Percentiles rank a stretch among this genome's conserved stretches.
These are phyloP conservation scores for Heteromyza rotundicornis DNA, from an alignment of 2,888 invertebrate genomes.

Conservation along the genomic window DNA sequence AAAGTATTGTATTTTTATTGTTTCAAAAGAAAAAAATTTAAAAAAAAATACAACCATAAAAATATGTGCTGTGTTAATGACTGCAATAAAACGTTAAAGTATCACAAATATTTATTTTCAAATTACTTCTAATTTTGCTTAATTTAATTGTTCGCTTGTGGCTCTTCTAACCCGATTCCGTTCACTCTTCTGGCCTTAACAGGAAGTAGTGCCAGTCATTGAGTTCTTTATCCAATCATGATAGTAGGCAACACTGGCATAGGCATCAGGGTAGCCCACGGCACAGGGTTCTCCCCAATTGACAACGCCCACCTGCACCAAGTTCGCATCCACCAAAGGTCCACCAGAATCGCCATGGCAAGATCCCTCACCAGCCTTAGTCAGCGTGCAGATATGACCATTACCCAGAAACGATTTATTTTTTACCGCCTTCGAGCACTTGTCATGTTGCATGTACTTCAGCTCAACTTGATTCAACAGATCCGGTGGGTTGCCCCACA, in stretches of 20 bases:
- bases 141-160: slow-evolving; percentile 24
- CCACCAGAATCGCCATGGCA: slow-evolving; percentile 58
- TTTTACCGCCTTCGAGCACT: slow-evolving; percentile 62
- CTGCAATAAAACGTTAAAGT: too few species aligned
- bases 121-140: slow-evolving; percentile 3
- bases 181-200: neutral
- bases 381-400: slow-evolving; percentile 69
- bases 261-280: slow-evolving; percentile 57
- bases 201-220: slow-evolving; percentile 27
- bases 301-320: slow-evolving; percentile 53
- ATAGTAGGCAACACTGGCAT: slow-evolving; percentile 53
- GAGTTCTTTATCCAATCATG: slow-evolving; percentile 50
- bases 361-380: slow-evolving; percentile 65
- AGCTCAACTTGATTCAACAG: slow-evolving; percentile 67
- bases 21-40: too few species aligned
- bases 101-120: neutral
- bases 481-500: slow-evolving; percentile 65
- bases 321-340: slow-evolving; percentile 49
- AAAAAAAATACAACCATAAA: too few species aligned
- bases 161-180: neutral
- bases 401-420: slow-evolving; percentile 64
- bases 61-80: too few species aligned
- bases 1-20: too few species aligned
- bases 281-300: slow-evolving; percentile 62
- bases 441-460: slow-evolving; percentile 63